These are phyloP conservation scores for Sylvia borin DNA, from an alignment of 2,797 vertebrate species.

Conservation along the genomic window DNA sequence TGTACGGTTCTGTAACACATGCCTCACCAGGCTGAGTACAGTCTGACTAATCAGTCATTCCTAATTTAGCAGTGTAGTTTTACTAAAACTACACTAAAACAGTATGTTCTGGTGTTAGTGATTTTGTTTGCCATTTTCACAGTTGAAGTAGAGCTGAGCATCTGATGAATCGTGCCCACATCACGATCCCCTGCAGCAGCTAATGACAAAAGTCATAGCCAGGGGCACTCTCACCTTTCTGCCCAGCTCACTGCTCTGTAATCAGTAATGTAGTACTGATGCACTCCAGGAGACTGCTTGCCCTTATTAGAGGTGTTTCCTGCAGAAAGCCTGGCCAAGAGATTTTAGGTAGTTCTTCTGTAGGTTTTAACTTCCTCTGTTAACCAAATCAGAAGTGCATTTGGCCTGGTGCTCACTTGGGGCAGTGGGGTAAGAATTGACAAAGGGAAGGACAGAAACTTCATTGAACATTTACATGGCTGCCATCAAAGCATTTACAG, in stretches of 20 bases:
- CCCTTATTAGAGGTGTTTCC: not conserved
- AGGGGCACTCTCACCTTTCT: not conserved
- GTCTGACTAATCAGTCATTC: not conserved
- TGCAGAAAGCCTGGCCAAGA: not conserved
- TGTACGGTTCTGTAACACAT: not conserved
- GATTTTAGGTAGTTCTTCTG: not conserved
- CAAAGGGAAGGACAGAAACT: not conserved
- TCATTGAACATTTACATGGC: not conserved
- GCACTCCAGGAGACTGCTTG: not conserved
- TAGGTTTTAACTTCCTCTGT: not conserved
- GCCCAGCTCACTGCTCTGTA: not conserved
- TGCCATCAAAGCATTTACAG: not conserved
- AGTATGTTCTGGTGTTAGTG: not conserved
- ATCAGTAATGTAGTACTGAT: no score
- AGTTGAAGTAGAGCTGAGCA: not conserved
- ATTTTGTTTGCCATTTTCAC: constrained; percentile 16
- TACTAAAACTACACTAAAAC: not conserved
- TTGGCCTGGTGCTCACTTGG: not conserved
- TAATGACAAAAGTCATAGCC: not conserved
- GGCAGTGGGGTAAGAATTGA: accelerated
- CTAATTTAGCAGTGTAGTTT: not conserved
- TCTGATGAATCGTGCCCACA: not conserved
- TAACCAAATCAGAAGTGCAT: not conserved
- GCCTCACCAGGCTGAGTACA: not conserved
- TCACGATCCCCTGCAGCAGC: not conserved